Percentiles rank a stretch among this genome's conserved stretches.
Conservation (phyloP, 2,888 invertebrate genomes). For the Protodeltote pygarga region DNA sequence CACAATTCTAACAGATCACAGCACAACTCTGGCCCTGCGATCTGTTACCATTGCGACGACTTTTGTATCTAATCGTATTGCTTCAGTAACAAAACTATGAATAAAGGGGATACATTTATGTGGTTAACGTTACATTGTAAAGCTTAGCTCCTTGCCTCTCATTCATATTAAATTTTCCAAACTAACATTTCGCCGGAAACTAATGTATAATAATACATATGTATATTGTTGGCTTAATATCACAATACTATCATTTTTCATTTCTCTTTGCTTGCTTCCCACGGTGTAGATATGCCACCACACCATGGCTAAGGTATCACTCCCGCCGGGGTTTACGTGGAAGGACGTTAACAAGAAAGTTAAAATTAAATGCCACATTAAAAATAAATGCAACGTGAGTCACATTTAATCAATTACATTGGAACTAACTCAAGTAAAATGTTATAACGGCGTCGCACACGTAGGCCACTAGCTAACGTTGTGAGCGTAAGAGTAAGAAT, state of each 20-base stretch:
- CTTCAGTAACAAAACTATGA: too few relatives aligned
- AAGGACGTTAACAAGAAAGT: slow-evolving; percentile 78
- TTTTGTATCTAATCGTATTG: too few relatives aligned
- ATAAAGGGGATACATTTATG: slow-evolving; percentile 14
- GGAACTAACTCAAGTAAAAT: slow-evolving; percentile 41
- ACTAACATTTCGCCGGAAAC: slow-evolving; percentile 35
- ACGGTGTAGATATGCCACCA: slow-evolving; percentile 76
- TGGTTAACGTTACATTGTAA: slow-evolving; percentile 30
- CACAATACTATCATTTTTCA: slow-evolving; percentile 60
- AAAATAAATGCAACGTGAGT: slow-evolving; percentile 76
- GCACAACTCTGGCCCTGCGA: too few relatives aligned
- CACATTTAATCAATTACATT: slow-evolving; percentile 49
- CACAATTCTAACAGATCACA: too few relatives aligned
- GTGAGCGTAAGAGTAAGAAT: slow-evolving; percentile 7
- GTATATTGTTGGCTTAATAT: slow-evolving; percentile 50
- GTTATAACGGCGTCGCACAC: slow-evolving; percentile 38
- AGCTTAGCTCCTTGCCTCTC: slow-evolving; percentile 37
- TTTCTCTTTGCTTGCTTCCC: slow-evolving; percentile 72
- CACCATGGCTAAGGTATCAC: slow-evolving; percentile 73
- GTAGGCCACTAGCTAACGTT: slow-evolving; percentile 38
- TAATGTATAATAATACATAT: slow-evolving; percentile 34
- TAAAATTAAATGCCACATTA: slow-evolving; percentile 73
- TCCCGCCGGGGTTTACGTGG: slow-evolving; percentile 81
- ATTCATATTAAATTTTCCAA: slow-evolving; percentile 27
- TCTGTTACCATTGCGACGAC: too few relatives aligned